These are phyloP conservation scores for Trichosurus vulpecula DNA, from an alignment of 2,797 vertebrate species.

Conservation along the genomic window DNA sequence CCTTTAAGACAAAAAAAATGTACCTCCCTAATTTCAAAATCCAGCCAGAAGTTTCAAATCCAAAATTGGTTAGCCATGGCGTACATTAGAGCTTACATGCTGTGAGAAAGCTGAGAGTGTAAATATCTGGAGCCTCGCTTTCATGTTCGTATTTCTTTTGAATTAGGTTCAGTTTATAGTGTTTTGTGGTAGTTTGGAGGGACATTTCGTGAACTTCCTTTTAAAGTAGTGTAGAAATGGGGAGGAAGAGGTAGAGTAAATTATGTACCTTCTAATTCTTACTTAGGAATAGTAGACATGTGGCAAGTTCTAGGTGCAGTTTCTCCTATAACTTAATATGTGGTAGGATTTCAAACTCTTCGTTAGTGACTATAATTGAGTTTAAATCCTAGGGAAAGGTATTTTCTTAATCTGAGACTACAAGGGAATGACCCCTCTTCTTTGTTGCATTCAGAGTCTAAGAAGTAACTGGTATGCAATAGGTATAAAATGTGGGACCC, in stretches of 20 bases:
- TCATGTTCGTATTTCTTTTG: background rate
- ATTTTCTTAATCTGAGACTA: background rate
- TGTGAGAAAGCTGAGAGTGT: background rate
- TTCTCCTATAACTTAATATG: background rate
- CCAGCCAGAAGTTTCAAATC: background rate
- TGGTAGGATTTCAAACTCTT: background rate
- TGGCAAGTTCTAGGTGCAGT: background rate
- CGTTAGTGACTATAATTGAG: background rate
- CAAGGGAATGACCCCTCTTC: background rate
- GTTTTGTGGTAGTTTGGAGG: background rate
- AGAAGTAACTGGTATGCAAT: background rate
- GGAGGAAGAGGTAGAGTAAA: background rate
- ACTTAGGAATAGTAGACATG: background rate
- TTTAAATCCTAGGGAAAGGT: background rate
- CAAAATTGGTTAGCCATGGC: background rate
- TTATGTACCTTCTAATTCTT: background rate
- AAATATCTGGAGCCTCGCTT: background rate
- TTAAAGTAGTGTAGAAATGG: background rate
- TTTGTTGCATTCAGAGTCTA: background rate
- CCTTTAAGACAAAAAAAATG: background rate
- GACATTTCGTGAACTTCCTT: background rate
- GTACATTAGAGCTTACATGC: background rate
- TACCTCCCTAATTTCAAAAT: constrained; percentile 3
- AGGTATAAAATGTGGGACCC: background rate
- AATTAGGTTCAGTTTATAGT: background rate